Evolutionary conservation across 2,888 invertebrate species (phyloP).

Genomic region (Drosophila testacea): DNA sequence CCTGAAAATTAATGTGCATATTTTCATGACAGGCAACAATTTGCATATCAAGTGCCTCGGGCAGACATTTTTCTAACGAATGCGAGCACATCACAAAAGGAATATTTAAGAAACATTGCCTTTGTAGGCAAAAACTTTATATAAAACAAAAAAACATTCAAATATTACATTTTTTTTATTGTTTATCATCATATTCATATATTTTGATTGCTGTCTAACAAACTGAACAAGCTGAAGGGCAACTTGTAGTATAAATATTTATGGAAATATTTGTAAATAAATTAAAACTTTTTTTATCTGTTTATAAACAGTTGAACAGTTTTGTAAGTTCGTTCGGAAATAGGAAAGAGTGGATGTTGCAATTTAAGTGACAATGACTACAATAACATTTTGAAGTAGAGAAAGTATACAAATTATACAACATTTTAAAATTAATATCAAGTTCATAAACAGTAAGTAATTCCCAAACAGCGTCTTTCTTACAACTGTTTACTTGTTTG

Average conservation of each 20-base stretch:
- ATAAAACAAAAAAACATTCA: conserved; percentile 20
- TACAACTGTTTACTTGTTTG: no score
- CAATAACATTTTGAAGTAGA: background rate
- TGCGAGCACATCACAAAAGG: conserved; percentile 19
- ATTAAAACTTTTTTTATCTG: conserved; percentile 9
- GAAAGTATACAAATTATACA: no score
- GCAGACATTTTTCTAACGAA: conserved; percentile 18
- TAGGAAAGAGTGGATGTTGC: background rate
- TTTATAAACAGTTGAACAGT: background rate
- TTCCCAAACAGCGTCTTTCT: no score
- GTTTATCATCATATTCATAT: conserved; percentile 28
- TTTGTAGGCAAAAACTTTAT: conserved; percentile 10
- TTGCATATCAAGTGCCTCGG: conserved; percentile 71
- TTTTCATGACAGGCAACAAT: conserved; percentile 70
- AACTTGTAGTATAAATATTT: background rate
- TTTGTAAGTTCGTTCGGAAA: background rate
- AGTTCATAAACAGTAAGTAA: no score
- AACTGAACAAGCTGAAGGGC: conserved; percentile 14
- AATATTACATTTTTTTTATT: conserved; percentile 42
- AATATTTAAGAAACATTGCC: conserved; percentile 42
- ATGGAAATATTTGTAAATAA: conserved; percentile 3
- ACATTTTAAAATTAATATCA: no score
- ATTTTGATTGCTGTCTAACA: conserved; percentile 34
- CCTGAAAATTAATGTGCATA: conserved; percentile 74
- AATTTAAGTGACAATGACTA: background rate